Conservation (phyloP, 2,113 vertebrate genomes). For the Paramisgurnus dabryanus region DNA sequence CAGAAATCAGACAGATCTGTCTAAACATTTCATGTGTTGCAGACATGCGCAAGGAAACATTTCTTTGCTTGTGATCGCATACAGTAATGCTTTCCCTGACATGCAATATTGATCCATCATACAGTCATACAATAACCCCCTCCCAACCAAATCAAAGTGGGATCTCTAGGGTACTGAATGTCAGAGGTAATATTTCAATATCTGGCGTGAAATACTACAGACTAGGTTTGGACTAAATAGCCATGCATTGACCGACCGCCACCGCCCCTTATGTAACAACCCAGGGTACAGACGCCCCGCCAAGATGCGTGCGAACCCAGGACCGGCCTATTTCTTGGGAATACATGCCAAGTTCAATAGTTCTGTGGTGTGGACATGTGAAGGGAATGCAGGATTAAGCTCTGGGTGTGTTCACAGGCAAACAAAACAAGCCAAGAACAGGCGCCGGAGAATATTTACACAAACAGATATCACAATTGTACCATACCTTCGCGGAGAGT, state of each 20-base stretch:
- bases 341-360: conserved; percentile 72
- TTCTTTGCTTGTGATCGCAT: not conserved
- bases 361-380: conserved; percentile 63
- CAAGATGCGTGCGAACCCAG: conserved; percentile 70
- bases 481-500: not conserved
- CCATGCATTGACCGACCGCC: conserved; percentile 23
- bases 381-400: conserved; percentile 36
- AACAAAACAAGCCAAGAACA: conserved; percentile 59
- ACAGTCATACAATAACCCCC: not conserved
- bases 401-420: conserved; percentile 58
- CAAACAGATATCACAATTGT: conserved; percentile 29
- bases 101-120: not conserved
- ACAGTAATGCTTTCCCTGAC: not conserved
- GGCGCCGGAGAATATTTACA: conserved; percentile 28
- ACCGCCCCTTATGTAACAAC: conserved; percentile 66
- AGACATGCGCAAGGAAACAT: not conserved
- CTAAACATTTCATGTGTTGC: not conserved
- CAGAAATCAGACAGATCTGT: not conserved
- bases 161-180: not conserved
- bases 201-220: conserved; percentile 34
- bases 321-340: conserved; percentile 67
- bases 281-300: conserved; percentile 19
- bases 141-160: not conserved
- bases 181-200: not conserved
- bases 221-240: conserved; percentile 16